phyloP scores from a whole-genome alignment of 2,113 vertebrate genomes.

The Nycticryphes semicollaris region DNA sequence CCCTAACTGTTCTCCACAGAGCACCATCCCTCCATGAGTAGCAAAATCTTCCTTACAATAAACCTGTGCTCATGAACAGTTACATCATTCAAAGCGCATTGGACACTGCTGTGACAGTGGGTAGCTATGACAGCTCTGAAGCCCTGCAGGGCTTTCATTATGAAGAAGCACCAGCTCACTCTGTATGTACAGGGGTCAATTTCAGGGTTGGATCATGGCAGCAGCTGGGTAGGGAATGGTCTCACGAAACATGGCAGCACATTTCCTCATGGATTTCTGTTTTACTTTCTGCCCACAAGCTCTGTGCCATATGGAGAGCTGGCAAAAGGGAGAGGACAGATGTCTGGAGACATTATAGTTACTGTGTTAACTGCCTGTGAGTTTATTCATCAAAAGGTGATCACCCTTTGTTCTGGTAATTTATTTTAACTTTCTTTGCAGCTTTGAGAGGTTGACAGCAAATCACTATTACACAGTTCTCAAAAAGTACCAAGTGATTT shows the following conservation, averaged over 20 bases:
- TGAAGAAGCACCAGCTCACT: not conserved
- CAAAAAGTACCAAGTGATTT: slow-evolving; percentile 24
- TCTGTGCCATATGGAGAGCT: slow-evolving; percentile 45
- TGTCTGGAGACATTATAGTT: slow-evolving; percentile 52
- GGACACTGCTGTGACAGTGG: rapidly evolving
- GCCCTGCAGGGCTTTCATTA: not conserved
- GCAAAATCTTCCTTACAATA: not conserved
- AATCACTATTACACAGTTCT: slow-evolving; percentile 19
- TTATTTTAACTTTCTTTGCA: slow-evolving; percentile 48
- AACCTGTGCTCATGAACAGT: not conserved
- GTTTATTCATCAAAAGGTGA: slow-evolving; percentile 58
- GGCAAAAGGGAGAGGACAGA: slow-evolving; percentile 55
- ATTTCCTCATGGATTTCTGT: not conserved
- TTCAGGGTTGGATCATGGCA: not conserved
- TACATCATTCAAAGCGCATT: rapidly evolving
- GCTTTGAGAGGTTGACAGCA: slow-evolving; percentile 40
- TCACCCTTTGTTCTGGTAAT: slow-evolving; percentile 41
- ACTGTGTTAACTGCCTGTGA: slow-evolving; percentile 16
- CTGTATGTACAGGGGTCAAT: not conserved
- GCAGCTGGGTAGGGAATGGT: not conserved
- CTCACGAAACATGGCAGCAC: not conserved
- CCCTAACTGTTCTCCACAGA: rapidly evolving
- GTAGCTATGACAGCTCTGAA: not conserved
- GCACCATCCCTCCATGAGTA: not conserved
- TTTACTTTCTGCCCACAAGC: slow-evolving; percentile 16